Base-by-base conservation (phyloP, 1,140 invertebrate genomes). In the Leguminivora glycinivorella region DNA sequence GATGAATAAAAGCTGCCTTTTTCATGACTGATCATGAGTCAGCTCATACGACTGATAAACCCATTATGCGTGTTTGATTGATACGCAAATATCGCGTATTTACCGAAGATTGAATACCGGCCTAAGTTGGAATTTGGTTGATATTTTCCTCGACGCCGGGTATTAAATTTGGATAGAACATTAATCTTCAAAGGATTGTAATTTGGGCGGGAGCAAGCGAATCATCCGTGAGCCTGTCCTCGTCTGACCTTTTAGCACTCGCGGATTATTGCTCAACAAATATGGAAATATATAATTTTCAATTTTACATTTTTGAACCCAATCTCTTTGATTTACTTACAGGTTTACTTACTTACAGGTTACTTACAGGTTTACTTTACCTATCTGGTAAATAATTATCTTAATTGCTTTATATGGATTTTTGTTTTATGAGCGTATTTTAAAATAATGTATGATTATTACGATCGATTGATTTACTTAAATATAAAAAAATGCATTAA, bases 111-210 rank as follows among this genome's bases (percentile, higher is more conserved):
- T 56, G 56, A 47, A 70, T 70, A 68, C 47, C 25, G 25, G 31
- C 31, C 56, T n/a, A 63, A 34, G 63, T 66, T 29, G 40, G 66
- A 34, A 63, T 63, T 68, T 25, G 63, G 66, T 25, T 25, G 66
- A 70, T 73, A 58, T 70, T 73, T 69, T 74, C 38, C 66, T 74
- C 58, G 56, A 71, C 63, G 60, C 29, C 14, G 67, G 24, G 68
- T 56, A 70, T 56, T 69, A 70, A 69, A 71, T 56, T 69, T 56
- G 26, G 58, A 71, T 69, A 68, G 71, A 73, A 73, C 72, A 75
- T 73, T 75, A 73, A 75, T 75, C 71, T 75, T 75, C 71, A 72
- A 75, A 75, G 69, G 71, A 60, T 69, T 75, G 68, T 56, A 69
- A 72, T 73, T 76, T 63, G 58, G 58, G 58, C 58, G 68, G 47